Conservation (phyloP, 1,140 invertebrate species). For the Drosophila nigrodunni region DNA sequence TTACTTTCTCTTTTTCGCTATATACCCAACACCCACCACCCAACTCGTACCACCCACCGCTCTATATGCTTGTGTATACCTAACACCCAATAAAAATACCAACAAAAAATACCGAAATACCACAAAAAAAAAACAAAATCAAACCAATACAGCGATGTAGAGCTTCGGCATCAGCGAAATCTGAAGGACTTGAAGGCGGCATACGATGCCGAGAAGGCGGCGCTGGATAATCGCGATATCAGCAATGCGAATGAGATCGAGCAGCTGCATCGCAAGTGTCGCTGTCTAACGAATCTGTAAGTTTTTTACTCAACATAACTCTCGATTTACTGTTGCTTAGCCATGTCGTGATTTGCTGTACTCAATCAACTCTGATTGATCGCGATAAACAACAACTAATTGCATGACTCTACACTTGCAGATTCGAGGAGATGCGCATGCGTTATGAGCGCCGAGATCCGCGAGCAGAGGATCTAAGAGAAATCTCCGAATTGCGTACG, state of each 20-base stretch:
- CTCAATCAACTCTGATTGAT: constrained; percentile 1
- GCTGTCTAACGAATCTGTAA: constrained; percentile 86
- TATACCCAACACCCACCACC: constrained; percentile 18
- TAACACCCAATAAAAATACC: constrained; percentile 24
- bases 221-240: constrained; percentile 82
- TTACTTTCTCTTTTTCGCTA: constrained; percentile 51
- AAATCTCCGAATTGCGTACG: constrained; percentile 86
- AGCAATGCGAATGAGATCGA: constrained; percentile 85
- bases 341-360: constrained; percentile 62
- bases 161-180: constrained; percentile 78
- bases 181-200: constrained; percentile 82
- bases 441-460: constrained; percentile 86
- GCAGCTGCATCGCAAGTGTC: constrained; percentile 85
- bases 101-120: constrained; percentile 1
- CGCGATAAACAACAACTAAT: neutral
- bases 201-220: constrained; percentile 81
- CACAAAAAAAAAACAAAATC: constrained; percentile 7
- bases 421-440: constrained; percentile 86
- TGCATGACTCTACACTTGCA: constrained; percentile 46
- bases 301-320: constrained; percentile 50
- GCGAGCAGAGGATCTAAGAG: constrained; percentile 85
- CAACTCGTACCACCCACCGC: constrained; percentile 6
- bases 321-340: constrained; percentile 40
- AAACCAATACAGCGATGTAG: constrained; percentile 66
- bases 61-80: constrained; percentile 51